These are phyloP conservation scores for Steatornis caripensis DNA, from an alignment of 2,113 vertebrate genomes.

Conservation along the genomic window DNA sequence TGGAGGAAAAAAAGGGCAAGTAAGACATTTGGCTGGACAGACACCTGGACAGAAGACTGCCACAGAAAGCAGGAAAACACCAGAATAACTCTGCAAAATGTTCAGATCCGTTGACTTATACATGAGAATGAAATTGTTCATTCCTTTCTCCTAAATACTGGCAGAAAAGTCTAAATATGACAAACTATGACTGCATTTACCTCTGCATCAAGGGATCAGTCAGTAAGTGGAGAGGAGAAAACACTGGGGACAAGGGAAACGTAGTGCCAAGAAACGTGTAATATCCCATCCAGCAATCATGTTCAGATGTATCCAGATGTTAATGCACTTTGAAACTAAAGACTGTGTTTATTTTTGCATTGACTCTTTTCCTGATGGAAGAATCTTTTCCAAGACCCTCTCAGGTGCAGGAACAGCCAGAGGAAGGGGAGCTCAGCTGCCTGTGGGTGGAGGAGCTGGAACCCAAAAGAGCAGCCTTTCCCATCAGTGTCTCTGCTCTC, in stretches of 20 bases:
- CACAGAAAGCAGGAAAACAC: neutral
- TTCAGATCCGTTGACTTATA: neutral
- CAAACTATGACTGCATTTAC: neutral
- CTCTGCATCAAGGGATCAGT: neutral
- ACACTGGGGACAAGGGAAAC: neutral
- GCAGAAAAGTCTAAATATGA: neutral
- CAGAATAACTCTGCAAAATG: neutral
- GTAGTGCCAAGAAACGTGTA: neutral
- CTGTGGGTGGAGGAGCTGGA: neutral
- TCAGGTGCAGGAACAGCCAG: neutral
- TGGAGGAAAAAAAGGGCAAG: neutral
- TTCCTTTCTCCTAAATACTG: neutral
- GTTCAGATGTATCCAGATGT: neutral
- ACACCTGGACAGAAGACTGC: neutral
- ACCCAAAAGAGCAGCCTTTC: neutral
- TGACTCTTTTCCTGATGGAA: neutral
- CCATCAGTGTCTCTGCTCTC: neutral
- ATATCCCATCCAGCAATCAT: neutral
- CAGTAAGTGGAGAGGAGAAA: neutral
- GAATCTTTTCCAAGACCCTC: neutral
- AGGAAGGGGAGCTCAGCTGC: neutral
- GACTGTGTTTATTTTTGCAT: neutral
- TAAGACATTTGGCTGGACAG: neutral
- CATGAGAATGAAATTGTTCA: neutral
- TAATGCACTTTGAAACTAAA: constrained; percentile 8